phyloP scores from a whole-genome alignment of 2,113 vertebrate species.

The Prietella phreatophila region DNA sequence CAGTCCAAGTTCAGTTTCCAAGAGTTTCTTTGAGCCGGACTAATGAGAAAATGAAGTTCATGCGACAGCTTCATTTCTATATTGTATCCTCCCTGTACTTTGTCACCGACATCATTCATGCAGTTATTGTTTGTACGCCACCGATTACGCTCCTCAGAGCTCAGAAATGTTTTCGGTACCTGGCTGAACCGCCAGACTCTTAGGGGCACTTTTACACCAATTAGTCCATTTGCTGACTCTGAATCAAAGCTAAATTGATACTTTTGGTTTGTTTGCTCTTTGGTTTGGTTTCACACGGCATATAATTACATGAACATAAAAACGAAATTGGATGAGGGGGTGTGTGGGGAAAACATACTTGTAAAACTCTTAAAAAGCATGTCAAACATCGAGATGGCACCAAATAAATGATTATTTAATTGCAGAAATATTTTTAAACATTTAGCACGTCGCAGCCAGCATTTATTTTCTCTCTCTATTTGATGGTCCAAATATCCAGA shows the following conservation, averaged over 20 bases:
- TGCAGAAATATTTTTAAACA: neutral
- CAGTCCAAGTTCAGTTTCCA: neutral
- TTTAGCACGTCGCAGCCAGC: neutral
- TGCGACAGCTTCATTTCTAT: neutral
- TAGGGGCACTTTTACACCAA: constrained; percentile 7
- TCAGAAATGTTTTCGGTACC: neutral
- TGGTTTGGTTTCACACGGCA: neutral
- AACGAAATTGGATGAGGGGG: neutral
- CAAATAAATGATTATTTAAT: neutral
- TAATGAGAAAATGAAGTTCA: neutral
- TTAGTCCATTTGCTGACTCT: constrained; percentile 7
- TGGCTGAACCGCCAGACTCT: neutral
- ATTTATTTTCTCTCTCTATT: neutral
- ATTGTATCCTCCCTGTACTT: neutral
- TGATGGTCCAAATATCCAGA: neutral
- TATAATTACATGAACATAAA: neutral
- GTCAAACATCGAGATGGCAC: neutral
- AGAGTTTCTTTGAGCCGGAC: neutral
- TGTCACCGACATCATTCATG: neutral
- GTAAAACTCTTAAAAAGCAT: neutral
- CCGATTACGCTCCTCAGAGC: neutral
- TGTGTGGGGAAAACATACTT: neutral
- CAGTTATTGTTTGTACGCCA: neutral
- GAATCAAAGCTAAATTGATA: neutral
- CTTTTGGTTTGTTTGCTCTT: constrained; percentile 1